These are phyloP conservation scores for Atractosteus spatula DNA, from an alignment of 2,113 vertebrate genomes.

Conservation along the genomic window DNA sequence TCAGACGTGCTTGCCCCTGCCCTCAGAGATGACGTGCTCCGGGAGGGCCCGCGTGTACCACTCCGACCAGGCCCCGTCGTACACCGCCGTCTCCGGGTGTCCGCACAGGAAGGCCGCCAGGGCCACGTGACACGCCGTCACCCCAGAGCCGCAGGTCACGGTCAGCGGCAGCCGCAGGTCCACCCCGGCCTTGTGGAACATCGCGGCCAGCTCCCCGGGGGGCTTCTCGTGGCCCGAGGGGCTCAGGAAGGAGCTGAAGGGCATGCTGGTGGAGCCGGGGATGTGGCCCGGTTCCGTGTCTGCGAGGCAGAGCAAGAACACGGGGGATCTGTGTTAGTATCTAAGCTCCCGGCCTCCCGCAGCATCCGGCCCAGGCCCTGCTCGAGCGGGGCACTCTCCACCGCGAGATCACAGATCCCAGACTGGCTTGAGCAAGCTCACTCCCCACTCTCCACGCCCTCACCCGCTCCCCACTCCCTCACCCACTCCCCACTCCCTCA, in stretches of 20 bases:
- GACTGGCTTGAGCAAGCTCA: no score
- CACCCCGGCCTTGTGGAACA: conserved; percentile 73
- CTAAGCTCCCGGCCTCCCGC: no score
- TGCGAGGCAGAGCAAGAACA: conserved; percentile 31
- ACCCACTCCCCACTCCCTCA: no score
- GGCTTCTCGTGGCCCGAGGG: conserved; percentile 73
- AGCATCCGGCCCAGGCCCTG: no score
- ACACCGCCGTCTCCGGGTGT: conserved; percentile 74
- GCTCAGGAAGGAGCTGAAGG: conserved; percentile 80
- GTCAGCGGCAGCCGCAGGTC: conserved; percentile 77
- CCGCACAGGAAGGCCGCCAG: conserved; percentile 85
- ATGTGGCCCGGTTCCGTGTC: conserved; percentile 87
- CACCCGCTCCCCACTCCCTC: no score
- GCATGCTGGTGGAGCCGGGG: conserved; percentile 77
- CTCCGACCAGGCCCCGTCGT: conserved; percentile 89
- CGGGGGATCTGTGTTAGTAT: no score
- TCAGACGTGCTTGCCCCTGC: conserved; percentile 70
- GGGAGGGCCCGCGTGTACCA: conserved; percentile 84
- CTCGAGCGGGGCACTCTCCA: neutral
- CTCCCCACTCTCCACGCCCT: no score
- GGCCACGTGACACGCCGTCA: conserved; percentile 84
- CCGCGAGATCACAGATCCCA: neutral
- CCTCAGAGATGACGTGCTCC: conserved; percentile 80
- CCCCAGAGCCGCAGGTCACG: conserved; percentile 83
- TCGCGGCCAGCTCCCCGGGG: conserved; percentile 61